phyloP scores from a whole-genome alignment of 2,888 invertebrate genomes.

The Philereme transversata region DNA sequence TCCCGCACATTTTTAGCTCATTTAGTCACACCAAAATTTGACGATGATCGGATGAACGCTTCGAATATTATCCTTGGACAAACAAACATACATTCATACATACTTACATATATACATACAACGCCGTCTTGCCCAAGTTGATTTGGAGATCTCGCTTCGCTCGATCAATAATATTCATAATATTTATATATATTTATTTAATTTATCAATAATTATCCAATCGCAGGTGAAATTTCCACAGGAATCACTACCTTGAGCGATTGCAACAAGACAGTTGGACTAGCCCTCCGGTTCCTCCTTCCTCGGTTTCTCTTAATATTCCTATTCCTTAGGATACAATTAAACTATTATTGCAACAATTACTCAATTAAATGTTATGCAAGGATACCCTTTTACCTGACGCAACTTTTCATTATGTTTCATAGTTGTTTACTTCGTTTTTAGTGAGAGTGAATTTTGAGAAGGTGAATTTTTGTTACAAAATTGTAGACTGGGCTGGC shows the following conservation, averaged over 20 bases:
- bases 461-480: constrained; percentile 33
- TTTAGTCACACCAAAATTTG: too few relatives aligned
- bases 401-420: constrained; percentile 61
- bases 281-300: constrained; percentile 12
- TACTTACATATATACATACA: too few relatives aligned
- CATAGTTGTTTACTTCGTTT: constrained; percentile 51
- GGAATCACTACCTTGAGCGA: constrained; percentile 16
- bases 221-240: constrained; percentile 5
- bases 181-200: too few relatives aligned
- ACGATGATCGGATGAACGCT: too few relatives aligned
- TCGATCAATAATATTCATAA: too few relatives aligned
- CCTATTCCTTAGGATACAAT: constrained; percentile 40
- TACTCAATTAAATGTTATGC: constrained; percentile 47
- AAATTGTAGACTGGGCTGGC: constrained; percentile 24
- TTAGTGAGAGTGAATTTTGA: constrained; percentile 40
- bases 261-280: constrained; percentile 13
- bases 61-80: too few relatives aligned
- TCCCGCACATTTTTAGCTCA: too few relatives aligned
- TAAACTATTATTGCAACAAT: constrained; percentile 33
- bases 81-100: too few relatives aligned
- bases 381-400: constrained; percentile 71
- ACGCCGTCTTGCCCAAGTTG: too few relatives aligned
- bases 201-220: too few relatives aligned
- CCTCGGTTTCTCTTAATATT: constrained; percentile 33
- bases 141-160: too few relatives aligned